Evolutionary conservation across 2,797 vertebrate genomes (phyloP).

Genomic region (Macrochelys suwanniensis): DNA sequence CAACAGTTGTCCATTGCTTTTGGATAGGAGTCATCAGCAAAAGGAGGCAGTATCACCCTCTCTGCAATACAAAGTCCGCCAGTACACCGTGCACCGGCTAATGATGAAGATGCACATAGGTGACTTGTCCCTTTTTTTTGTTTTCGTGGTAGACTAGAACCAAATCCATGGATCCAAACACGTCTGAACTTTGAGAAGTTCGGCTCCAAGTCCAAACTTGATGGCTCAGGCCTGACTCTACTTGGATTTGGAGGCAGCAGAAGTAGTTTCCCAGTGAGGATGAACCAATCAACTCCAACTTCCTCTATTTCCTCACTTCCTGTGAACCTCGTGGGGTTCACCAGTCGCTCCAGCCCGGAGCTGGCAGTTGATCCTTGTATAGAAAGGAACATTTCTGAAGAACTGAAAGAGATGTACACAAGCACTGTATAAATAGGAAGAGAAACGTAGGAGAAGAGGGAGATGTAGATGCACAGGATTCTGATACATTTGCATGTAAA

Average conservation of each 20-base stretch:
- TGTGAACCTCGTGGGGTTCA: background rate
- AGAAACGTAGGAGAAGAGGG: constrained; percentile 66
- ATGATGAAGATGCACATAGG: background rate
- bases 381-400: constrained; percentile 19
- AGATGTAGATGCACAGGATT: constrained; percentile 64
- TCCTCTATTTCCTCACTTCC: background rate
- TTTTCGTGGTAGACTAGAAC: background rate
- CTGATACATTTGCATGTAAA: constrained; percentile 78
- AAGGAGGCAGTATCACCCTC: background rate
- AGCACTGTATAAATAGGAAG: constrained; percentile 72
- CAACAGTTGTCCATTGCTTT: background rate
- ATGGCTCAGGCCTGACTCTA: background rate
- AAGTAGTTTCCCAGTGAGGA: background rate
- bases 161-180: background rate
- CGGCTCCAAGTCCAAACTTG: background rate
- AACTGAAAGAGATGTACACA: constrained; percentile 69
- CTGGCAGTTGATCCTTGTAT: background rate
- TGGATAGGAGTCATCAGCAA: background rate
- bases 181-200: background rate
- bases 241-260: background rate
- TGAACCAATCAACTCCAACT: background rate
- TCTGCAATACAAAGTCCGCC: background rate
- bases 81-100: background rate
- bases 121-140: background rate
- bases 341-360: background rate